Conservation (phyloP, 2,797 vertebrate genomes). For the Pseudotriccus pelzelni region DNA sequence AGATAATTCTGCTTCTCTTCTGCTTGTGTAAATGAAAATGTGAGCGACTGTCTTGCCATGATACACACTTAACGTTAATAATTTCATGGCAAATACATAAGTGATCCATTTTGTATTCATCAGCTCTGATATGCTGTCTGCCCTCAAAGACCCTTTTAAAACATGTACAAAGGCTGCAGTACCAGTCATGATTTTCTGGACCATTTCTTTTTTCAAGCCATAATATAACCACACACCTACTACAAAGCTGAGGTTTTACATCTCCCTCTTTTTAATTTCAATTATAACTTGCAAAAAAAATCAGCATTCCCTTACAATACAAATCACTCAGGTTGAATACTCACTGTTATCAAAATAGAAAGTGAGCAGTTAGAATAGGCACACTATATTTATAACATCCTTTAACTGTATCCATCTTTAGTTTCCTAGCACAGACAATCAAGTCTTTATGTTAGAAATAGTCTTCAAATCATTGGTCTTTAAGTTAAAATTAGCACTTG, state of each 20-base stretch:
- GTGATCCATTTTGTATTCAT: not conserved
- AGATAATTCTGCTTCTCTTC: not conserved
- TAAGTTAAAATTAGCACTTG: conserved; percentile 51
- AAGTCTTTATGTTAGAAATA: conserved; percentile 51
- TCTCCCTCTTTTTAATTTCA: not conserved
- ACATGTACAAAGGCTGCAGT: not conserved
- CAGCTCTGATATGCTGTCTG: not conserved
- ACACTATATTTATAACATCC: conserved; percentile 25
- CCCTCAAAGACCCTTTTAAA: not conserved
- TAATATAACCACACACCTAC: not conserved
- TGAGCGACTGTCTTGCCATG: fast-evolving
- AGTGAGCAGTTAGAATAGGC: not conserved
- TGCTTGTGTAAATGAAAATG: not conserved
- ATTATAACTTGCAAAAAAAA: conserved; percentile 9
- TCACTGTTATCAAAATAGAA: conserved; percentile 23
- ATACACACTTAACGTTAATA: not conserved
- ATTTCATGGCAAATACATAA: not conserved
- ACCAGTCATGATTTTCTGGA: not conserved
- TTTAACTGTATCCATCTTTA: conserved; percentile 21
- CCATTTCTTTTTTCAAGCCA: not conserved
- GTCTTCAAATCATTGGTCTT: conserved; percentile 21
- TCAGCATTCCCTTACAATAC: not conserved
- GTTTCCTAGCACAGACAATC: conserved; percentile 19
- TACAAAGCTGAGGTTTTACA: not conserved
- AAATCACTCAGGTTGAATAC: conserved; percentile 37